Base-by-base conservation (phyloP, 2,888 invertebrate genomes). In the Amphipyra berbera region DNA sequence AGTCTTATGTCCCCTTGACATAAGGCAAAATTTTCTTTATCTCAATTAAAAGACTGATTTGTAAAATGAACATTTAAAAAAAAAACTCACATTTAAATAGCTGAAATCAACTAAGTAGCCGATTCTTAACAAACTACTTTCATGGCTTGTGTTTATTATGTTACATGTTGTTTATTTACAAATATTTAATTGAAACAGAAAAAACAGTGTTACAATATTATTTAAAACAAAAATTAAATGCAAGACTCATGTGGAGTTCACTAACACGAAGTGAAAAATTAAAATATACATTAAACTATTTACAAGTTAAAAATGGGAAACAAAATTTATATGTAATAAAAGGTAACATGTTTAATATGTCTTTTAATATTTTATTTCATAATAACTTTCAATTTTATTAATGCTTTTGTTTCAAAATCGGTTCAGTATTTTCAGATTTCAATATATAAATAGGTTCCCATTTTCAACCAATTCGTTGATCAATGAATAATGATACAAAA, bases 181-280 rank as follows among this genome's bases (percentile, higher is more conserved):
- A 14, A 41, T 12, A 41, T 21, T 40, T 8, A 3, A 14, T 15
- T 15, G 13, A 8, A 53, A 53, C 5, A 12, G 6, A 15, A 44
- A 35, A 21, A 44, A 35, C 15, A 13, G 1, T 14, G 13, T 10
- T 40, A 21, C 14, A 35, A 35, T 61, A 12, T 49, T 67, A 49
- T 44, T 50, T 38, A 45, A 27, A 44, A 12, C 12, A 35, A 8
- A 45, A 54, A 73, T 61, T 73, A 73, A 68, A 73, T 74, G 69
- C 74, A 73, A 48, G 30, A 6, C 3, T 50, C 12, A 53, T 62
- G 56, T 60, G 55, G 50, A 68, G 67, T 50, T 42, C 33, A 14
- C 1, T 27, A 53, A 52, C 30, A n/a, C 7, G 12, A 30, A 48
- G 2, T 21, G n/a, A 6, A 27, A 42, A 21, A 33, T 37, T 37